Evolutionary conservation across 2,113 vertebrate genomes (phyloP).

Genomic region (Cavia aperea): DNA sequence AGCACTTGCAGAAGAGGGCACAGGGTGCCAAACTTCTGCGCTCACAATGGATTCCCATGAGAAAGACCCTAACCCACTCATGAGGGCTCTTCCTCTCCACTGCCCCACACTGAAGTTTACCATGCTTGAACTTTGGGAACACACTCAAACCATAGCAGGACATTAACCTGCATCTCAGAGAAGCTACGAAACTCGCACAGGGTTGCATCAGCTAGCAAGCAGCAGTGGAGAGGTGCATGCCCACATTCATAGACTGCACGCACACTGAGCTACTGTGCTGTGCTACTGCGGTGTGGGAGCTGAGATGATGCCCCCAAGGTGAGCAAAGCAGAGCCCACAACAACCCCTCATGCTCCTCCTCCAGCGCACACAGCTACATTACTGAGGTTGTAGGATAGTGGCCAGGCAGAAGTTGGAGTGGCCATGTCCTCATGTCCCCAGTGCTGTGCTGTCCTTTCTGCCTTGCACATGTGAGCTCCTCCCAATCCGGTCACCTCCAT

Average conservation of each 20-base stretch:
- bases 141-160: neutral
- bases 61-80: neutral
- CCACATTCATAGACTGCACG: fast-evolving
- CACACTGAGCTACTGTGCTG: neutral
- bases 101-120: neutral
- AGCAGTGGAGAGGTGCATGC: neutral
- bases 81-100: too few relatives aligned
- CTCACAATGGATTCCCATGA: neutral
- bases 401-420: fast-evolving
- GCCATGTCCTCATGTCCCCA: fast-evolving
- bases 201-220: neutral
- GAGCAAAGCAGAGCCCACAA: fast-evolving
- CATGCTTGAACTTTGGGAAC: neutral
- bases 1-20: neutral
- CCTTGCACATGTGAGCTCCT: neutral
- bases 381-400: neutral
- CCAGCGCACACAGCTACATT: fast-evolving
- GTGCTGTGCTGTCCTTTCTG: too few relatives aligned
- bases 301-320: too few relatives aligned
- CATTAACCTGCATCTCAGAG: neutral
- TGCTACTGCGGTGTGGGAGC: neutral
- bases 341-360: too few relatives aligned
- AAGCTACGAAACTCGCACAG: too few relatives aligned
- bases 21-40: neutral
- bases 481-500: neutral